phyloP scores from a whole-genome alignment of 37 sponge, comb jelly and placozoan genomes.

The Geodia barretti region DNA sequence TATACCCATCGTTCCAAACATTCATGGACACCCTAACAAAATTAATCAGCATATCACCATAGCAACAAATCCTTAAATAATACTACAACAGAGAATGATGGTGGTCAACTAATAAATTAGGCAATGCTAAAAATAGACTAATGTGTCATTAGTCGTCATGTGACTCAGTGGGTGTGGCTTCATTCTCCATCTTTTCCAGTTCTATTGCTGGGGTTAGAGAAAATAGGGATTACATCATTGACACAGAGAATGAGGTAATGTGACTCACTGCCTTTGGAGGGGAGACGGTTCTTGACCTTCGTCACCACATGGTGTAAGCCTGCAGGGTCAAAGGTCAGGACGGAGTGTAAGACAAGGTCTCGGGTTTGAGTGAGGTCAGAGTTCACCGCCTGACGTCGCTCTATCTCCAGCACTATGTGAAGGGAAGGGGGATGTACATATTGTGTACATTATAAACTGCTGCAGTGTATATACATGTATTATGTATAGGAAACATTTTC shows the following conservation, averaged over 20 bases:
- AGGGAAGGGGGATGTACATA: no score
- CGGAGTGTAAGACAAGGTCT: background rate
- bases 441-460: no score
- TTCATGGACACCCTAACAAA: background rate
- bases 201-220: background rate
- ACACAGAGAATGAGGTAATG: no score
- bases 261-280: background rate
- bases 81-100: background rate
- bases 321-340: background rate
- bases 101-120: no score
- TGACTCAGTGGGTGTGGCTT: background rate
- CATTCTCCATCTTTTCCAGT: background rate
- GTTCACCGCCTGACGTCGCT: background rate
- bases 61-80: no score
- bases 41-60: background rate
- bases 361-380: background rate
- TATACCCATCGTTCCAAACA: background rate
- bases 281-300: background rate
- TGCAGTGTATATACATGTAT: no score
- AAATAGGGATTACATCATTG: no score
- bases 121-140: background rate
- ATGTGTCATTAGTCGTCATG: background rate
- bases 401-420: background rate
- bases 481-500: no score
- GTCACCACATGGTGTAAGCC: background rate